phyloP scores from a whole-genome alignment of 2,888 invertebrate genomes.

The Scrobipalpa costella region DNA sequence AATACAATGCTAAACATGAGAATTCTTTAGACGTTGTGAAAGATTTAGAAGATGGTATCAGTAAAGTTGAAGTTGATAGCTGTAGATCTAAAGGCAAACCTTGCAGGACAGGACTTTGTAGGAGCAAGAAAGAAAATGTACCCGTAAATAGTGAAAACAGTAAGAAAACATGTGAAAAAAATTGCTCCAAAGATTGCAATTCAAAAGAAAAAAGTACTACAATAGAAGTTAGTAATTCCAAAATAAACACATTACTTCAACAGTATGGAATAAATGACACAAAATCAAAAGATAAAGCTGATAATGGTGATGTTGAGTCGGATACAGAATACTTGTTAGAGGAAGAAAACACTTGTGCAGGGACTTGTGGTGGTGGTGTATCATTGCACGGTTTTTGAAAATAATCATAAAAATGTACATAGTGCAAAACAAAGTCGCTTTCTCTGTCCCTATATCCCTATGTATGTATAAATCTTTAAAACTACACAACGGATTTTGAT shows the following conservation, averaged over 20 bases:
- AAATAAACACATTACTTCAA: slow-evolving; percentile 54
- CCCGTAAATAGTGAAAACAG: slow-evolving; percentile 32
- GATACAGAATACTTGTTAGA: slow-evolving; percentile 35
- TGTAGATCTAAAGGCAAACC: slow-evolving; percentile 38
- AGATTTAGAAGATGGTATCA: slow-evolving; percentile 47
- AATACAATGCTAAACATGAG: slow-evolving; percentile 63
- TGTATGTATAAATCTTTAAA: too few species aligned
- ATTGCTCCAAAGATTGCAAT: slow-evolving; percentile 46
- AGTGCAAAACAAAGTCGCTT: too few species aligned
- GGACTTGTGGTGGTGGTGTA: slow-evolving; percentile 61
- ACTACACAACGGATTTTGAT: too few species aligned
- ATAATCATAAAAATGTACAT: slow-evolving; percentile 17
- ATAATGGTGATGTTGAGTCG: slow-evolving; percentile 32
- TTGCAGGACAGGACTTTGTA: slow-evolving; percentile 44
- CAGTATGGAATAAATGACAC: slow-evolving; percentile 54
- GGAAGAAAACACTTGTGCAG: slow-evolving; percentile 62
- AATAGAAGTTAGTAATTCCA: slow-evolving; percentile 45
- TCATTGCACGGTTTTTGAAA: slow-evolving; percentile 58
- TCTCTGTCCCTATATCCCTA: too few species aligned
- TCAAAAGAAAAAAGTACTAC: slow-evolving; percentile 30
- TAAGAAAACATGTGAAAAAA: slow-evolving; percentile 36
- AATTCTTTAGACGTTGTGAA: slow-evolving; percentile 37
- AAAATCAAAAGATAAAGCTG: slow-evolving; percentile 26
- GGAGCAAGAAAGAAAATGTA: slow-evolving; percentile 35
- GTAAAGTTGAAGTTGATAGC: slow-evolving; percentile 36